Evolutionary conservation across 2,888 invertebrate species (phyloP).

Genomic region (Arenicola marina): DNA sequence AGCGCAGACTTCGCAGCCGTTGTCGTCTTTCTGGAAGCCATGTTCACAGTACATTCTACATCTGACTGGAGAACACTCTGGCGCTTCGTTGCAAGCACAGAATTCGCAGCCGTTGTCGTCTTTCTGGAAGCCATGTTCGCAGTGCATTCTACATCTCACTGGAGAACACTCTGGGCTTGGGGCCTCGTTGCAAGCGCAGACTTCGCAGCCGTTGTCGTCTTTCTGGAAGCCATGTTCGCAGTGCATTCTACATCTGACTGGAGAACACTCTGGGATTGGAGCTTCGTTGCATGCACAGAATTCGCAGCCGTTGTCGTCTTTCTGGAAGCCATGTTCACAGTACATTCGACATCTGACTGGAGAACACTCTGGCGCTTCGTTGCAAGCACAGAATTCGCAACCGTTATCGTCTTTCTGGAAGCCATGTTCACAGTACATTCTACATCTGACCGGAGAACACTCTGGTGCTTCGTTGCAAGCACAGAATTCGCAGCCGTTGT

Average conservation of each 20-base stretch:
- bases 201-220: slow-evolving; percentile 6
- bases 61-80: background rate
- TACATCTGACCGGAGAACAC: slow-evolving; percentile 2
- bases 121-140: slow-evolving; percentile 6
- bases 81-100: slow-evolving; percentile 6
- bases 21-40: slow-evolving; percentile 15
- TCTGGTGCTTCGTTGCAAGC: background rate
- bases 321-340: slow-evolving; percentile 20
- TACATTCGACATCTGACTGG: slow-evolving; percentile 10
- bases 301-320: slow-evolving; percentile 18
- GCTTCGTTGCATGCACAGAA: slow-evolving; percentile 9
- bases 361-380: slow-evolving; percentile 1
- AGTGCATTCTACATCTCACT: slow-evolving; percentile 5
- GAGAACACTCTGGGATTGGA: background rate
- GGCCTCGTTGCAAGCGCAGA: slow-evolving; percentile 1
- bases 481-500: slow-evolving; percentile 12
- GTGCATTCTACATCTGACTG: background rate
- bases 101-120: slow-evolving; percentile 13
- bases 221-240: slow-evolving; percentile 15
- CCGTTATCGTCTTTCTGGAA: slow-evolving; percentile 20
- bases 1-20: slow-evolving; percentile 18
- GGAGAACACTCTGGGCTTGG: slow-evolving; percentile 3
- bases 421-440: slow-evolving; percentile 23
- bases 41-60: slow-evolving; percentile 16
- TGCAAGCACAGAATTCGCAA: slow-evolving; percentile 23